A percentile compares a stretch with the other conserved stretches of the same genome.
These are phyloP conservation scores for Trichechus manatus DNA, from an alignment of 2,113 vertebrate species.

Conservation along the genomic window DNA sequence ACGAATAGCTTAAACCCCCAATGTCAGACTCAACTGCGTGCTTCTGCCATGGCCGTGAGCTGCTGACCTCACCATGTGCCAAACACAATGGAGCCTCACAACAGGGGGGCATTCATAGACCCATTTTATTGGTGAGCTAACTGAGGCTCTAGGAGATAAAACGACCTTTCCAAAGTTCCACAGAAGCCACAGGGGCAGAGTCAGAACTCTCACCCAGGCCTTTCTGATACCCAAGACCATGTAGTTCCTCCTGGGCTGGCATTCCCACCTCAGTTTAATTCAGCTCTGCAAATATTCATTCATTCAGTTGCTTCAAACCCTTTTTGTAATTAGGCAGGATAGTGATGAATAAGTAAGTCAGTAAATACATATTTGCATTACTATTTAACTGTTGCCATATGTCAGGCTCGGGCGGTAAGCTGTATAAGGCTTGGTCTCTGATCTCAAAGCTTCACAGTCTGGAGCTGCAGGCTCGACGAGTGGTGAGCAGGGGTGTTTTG, in stretches of 20 bases:
- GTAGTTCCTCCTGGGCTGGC: background rate
- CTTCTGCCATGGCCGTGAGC: background rate
- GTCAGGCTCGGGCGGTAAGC: background rate
- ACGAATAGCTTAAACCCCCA: background rate
- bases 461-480: background rate
- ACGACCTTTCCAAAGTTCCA: background rate
- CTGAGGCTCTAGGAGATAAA: background rate
- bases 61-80: background rate
- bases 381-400: background rate
- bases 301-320: background rate
- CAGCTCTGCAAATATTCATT: background rate
- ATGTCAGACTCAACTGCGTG: background rate
- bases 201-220: background rate
- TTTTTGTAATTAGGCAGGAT: background rate
- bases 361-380: background rate
- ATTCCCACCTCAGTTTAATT: background rate
- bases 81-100: background rate
- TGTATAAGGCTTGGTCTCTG: background rate
- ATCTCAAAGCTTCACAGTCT: background rate
- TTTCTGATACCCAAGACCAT: background rate
- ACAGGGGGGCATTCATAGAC: fast-evolving
- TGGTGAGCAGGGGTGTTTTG: background rate
- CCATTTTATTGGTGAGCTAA: background rate
- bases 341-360: background rate
- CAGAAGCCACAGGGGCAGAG: background rate